Conservation (phyloP, 2,113 vertebrate species). For the Sceloporus tristichus region DNA sequence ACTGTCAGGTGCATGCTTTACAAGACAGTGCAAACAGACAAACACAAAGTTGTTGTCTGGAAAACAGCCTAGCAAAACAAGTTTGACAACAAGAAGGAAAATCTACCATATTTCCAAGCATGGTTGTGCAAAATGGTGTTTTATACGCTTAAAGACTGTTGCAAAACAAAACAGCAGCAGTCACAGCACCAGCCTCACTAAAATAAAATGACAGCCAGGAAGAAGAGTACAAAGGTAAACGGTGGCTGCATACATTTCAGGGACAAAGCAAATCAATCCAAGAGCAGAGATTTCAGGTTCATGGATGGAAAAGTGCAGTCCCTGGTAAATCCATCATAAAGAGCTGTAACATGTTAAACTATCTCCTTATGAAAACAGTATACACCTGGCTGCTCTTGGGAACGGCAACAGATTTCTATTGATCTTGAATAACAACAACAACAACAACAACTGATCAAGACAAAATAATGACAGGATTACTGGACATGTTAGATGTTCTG, state of each 20-base stretch:
- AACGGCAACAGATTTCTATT: background rate
- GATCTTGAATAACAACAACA: no score
- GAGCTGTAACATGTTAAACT: constrained; percentile 19
- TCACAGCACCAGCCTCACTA: constrained; percentile 53
- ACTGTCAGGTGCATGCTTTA: background rate
- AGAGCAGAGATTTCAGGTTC: constrained; percentile 1
- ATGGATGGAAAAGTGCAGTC: constrained; percentile 22
- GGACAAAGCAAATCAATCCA: constrained; percentile 47
- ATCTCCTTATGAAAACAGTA: constrained; percentile 33
- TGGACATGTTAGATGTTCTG: background rate
- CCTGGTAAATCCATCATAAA: constrained; percentile 26
- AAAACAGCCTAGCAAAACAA: background rate
- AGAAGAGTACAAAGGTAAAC: constrained; percentile 29
- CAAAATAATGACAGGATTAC: background rate
- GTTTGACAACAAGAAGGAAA: background rate
- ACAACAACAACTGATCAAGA: background rate
- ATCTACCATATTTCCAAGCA: background rate
- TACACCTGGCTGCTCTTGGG: background rate
- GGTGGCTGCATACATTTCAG: constrained; percentile 55
- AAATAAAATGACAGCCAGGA: background rate
- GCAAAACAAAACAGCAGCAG: constrained; percentile 55
- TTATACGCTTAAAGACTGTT: constrained; percentile 49
- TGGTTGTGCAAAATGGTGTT: constrained; percentile 68
- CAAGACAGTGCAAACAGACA: no score
- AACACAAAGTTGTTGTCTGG: background rate